Percentiles rank a stretch among this genome's conserved stretches.
Conservation (phyloP, 92 coral and sea anemone genomes). For the Chrysogorgia sp. region DNA sequence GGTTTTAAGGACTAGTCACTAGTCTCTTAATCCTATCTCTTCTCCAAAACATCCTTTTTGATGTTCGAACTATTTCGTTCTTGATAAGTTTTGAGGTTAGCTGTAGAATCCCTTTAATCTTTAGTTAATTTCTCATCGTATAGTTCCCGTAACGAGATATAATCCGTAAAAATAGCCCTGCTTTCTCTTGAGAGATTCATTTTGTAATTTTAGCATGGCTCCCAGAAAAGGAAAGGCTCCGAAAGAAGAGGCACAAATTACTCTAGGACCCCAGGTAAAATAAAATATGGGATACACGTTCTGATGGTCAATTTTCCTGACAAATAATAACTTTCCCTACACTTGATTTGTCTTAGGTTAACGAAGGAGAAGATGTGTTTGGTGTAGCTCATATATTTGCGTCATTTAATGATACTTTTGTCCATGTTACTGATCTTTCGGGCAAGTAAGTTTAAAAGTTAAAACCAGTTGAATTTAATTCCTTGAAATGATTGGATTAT, state of each 20-base stretch:
- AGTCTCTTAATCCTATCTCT: neutral
- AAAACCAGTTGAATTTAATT: neutral
- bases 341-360: constrained; percentile 61
- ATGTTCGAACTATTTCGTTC: constrained; percentile 27
- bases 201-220: constrained; percentile 79
- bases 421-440: constrained; percentile 96
- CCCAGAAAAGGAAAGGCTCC: constrained; percentile 91
- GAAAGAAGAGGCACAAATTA: constrained; percentile 85
- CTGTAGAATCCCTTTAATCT: constrained; percentile 24
- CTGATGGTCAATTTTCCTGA: neutral
- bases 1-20: neutral
- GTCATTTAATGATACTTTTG: constrained; percentile 96
- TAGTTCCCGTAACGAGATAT: neutral
- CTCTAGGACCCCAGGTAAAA: constrained; percentile 97
- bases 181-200: constrained; percentile 26
- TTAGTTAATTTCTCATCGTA: neutral
- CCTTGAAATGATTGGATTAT: too few species aligned
- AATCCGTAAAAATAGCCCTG: neutral
- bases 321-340: neutral
- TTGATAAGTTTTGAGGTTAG: constrained; percentile 13
- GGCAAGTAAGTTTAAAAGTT: constrained; percentile 75
- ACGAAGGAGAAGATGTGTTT: constrained; percentile 94
- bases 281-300: neutral
- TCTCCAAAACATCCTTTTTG: constrained; percentile 21
- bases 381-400: constrained; percentile 99